Base-by-base conservation (phyloP, 2,888 invertebrate genomes). In the Tromatobia lineatoria region DNA sequence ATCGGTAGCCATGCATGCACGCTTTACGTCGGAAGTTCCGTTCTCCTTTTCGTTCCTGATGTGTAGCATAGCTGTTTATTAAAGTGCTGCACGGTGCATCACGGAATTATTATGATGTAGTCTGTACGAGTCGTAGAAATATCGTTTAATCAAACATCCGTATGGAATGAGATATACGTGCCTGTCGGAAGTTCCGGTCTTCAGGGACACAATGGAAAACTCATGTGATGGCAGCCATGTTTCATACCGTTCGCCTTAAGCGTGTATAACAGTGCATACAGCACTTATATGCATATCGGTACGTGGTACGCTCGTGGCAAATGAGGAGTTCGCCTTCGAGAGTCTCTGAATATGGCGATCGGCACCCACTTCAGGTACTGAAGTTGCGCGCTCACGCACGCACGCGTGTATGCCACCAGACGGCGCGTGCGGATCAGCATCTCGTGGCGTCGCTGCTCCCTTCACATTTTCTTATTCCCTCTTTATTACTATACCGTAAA, bases 381-480 rank as follows among this genome's bases (percentile, higher is more conserved):
- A 1, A 29, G 59, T 29, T 25, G 25, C 18, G 11, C 29, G 59
- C 15, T 25, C 42, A 47, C 54, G 52, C 73, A 57, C 69, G 69
- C 78, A 84, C 74, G 64, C 69, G 50, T 45, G 70, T 38, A 71
- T 20, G n/a, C 25, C 64, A 73, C 20, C 59, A 23, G 29, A 59
- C 77, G n/a, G 29, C 71, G 52, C 70, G 77, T 59, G 82, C 57
- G 38, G 69, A 79, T 29, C 15, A 59, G 15, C 59, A 29, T 59
- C 59, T 29, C 25, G 29, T 15, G 29, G 29, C 59, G 29, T 29
- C 15, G 59, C 29, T 29, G 6, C 59, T 15, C 29, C 15, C 23
- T 13, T 59, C 38, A 38, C 29, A 6, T 57, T 57, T 8, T 59
- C 29, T 59, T n/a, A 13, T 23, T 57, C 54, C 25, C 23, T 57